Conservation (phyloP, 2,888 invertebrate species). For the Coelinius sp. region DNA sequence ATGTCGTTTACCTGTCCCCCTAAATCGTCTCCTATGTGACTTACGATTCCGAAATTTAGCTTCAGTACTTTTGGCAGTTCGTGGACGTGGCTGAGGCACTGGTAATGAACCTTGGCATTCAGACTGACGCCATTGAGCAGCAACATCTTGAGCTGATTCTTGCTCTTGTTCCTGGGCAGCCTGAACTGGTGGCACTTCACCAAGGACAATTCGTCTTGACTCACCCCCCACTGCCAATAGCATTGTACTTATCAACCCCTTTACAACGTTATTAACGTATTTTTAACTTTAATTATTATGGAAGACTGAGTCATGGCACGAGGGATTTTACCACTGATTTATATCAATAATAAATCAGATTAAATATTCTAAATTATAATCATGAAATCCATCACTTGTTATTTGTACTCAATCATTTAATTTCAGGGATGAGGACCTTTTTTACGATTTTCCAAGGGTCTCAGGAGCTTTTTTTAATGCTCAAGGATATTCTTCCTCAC, state of each 20-base stretch:
- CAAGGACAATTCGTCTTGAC: conserved; percentile 70
- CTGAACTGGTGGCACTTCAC: conserved; percentile 65
- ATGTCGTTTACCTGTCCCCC: conserved; percentile 63
- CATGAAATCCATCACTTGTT: neutral
- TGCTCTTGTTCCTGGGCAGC: conserved; percentile 66
- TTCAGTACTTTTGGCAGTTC: conserved; percentile 53
- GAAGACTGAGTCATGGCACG: neutral
- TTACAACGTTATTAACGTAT: neutral
- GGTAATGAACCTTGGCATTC: conserved; percentile 51
- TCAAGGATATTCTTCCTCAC: neutral
- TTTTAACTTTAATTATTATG: conserved; percentile 4
- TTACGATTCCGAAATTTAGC: conserved; percentile 63
- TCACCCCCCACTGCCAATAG: conserved; percentile 73
- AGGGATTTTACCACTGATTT: neutral
- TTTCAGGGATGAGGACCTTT: neutral
- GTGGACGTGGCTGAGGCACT: conserved; percentile 62
- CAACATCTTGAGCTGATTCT: conserved; percentile 67
- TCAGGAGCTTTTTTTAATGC: neutral
- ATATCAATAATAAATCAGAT: neutral
- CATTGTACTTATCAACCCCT: conserved; percentile 60
- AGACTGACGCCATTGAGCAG: conserved; percentile 61
- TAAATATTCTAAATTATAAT: neutral
- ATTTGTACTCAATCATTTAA: neutral
- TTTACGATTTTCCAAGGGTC: neutral
- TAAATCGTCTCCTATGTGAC: conserved; percentile 68